Evolutionary conservation across 1,140 invertebrate genomes (phyloP), one percentile per base, ranked within the genome.

Genomic region (Lepidotrigona ventralis): DNA sequence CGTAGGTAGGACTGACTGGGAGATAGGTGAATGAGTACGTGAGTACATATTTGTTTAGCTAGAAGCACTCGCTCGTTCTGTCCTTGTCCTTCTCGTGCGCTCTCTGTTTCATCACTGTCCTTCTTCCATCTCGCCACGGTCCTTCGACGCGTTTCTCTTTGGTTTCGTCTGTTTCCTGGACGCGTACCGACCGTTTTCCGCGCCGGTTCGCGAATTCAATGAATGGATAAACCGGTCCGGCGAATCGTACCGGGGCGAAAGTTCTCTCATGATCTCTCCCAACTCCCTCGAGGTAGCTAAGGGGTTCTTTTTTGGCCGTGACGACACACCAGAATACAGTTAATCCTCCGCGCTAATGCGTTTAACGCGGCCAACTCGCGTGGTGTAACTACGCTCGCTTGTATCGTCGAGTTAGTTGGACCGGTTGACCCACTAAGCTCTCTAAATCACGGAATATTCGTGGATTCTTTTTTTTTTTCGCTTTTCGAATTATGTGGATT

Each of bases 21-120:
- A 93, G 92, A 93, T 93, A 93, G 91, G 92, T 91, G 93, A 93
- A 93, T 92, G 93, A 93, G 92, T 93, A 92, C 91, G 93, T 92
- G 92, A 93, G 92, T 91, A 94, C 93, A 94, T 94, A 94, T 94
- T 94, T 94, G 92, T 93, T 93, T 93, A 93, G 92, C 89, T 93
- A 92, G 93, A 94, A 94, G 92, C 93, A 92, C 91, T 93, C 90
- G 84, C 89, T 88, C 78, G 81, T 88, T 91, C 81, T 77, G 77
- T 89, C 89, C 85, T 81, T 87, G 79, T 84, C 82, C 75, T 75
- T 86, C 78, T 53, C 64, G 79, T 81, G 77, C 73, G 23, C 68
- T 56, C 64, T 60, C 54, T 76, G 68, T 84, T 79, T 81, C 68
- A 5, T 29, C 51, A 46, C 81, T 79, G 6, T 73, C 58, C 29